Evolutionary conservation across 2,113 vertebrate species (phyloP).

Genomic region (Dromiciops gliroides): DNA sequence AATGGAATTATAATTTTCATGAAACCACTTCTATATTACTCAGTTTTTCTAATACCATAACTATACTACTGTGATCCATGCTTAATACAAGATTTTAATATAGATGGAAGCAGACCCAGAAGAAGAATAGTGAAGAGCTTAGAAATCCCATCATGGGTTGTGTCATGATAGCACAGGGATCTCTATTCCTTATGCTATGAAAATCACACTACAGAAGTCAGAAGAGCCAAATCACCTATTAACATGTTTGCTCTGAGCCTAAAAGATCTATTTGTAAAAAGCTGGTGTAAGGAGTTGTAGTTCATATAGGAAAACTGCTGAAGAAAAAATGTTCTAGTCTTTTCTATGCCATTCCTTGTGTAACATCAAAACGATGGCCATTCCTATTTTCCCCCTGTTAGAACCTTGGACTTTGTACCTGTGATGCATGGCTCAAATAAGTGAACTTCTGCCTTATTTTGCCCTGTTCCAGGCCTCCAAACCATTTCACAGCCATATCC

Average conservation of each 20-base stretch:
- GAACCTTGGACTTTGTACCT: not conserved
- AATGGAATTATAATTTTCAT: not conserved
- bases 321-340: not conserved
- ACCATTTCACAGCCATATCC: not conserved
- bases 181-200: not conserved
- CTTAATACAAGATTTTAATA: not conserved
- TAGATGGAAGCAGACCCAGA: not conserved
- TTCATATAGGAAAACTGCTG: not conserved
- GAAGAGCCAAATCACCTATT: too few relatives aligned
- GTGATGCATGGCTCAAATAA: not conserved
- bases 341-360: not conserved
- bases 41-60: not conserved
- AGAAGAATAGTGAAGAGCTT: not conserved
- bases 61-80: too few relatives aligned
- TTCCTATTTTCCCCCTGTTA: not conserved
- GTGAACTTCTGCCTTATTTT: not conserved
- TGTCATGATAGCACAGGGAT: not conserved
- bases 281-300: not conserved
- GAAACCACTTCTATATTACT: not conserved
- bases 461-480: not conserved
- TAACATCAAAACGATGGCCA: not conserved
- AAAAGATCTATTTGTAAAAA: too few relatives aligned
- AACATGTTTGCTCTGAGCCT: too few relatives aligned
- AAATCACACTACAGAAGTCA: not conserved
- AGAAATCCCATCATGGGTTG: not conserved